Evolutionary conservation across 2,113 vertebrate species (phyloP), one percentile per base, ranked within the genome.

Genomic region (Prionailurus bengalensis): DNA sequence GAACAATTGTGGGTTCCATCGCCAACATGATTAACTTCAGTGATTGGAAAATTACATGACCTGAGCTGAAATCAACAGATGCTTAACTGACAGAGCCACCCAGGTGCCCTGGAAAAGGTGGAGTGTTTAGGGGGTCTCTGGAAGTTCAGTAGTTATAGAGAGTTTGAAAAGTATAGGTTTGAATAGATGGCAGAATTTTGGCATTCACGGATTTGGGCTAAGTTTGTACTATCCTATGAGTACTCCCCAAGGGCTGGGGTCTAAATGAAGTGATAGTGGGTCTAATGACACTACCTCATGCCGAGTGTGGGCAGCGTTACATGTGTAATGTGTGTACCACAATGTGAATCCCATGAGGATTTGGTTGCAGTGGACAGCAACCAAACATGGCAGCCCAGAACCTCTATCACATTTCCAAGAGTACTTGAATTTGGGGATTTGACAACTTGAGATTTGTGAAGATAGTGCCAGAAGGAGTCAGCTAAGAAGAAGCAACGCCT

Each of bases 251-350:
- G 51, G 36, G 21, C 45, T 15, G 0, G 17, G 16, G 31, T 63
- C 61, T 70, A 17, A 48, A 5, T 19, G 3, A 27, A 45, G 42
- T n/a, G 39, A 2, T 71, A 29, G 14, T 48, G 45, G 68, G 27
- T 71, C 87, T 45, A 1, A n/a, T 6, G 4, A 73, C 11, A 25
- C 63, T 16, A 0, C 6, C 0, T 61, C 51, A 0, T 1, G 2
- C 23, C 48, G 14, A 2, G 8, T 23, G 17, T 48, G 53, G 36
- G 12, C 19, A 65, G 53, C 11, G 23, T 68, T 17, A 4, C 0
- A 0, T 31, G 61, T 8, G 8, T 71, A 19, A 12, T 45, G 42
- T 5, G 16, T 2, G 1, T 5, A 4, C 36, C 33, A n/a, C 23
- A 2, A 2, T 0, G 1, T 25, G 51, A 70, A 45, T 19, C 76